phyloP scores from a whole-genome alignment of 2,888 invertebrate species.

The Polia nebulosa region DNA sequence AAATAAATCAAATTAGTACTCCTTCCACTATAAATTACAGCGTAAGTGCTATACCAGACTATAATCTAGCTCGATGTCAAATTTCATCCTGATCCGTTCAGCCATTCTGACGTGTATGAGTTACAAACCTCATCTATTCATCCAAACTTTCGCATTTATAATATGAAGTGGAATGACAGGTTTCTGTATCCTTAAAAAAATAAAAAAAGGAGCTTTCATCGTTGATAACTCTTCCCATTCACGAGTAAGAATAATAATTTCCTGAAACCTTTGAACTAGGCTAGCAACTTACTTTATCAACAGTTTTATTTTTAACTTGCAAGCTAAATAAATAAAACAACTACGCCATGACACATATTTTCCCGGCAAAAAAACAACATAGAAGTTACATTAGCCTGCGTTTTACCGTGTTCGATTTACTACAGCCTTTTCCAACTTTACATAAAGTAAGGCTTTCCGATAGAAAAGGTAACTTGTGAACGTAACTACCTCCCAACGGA shows the following conservation, averaged over 20 bases:
- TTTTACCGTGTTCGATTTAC: slow-evolving; percentile 25
- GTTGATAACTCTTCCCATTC: not conserved
- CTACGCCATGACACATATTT: slow-evolving; percentile 30
- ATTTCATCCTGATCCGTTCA: not conserved
- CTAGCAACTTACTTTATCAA: slow-evolving; percentile 8
- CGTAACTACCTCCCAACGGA: slow-evolving; percentile 20
- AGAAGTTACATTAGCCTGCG: slow-evolving; percentile 30
- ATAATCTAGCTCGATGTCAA: too few relatives aligned
- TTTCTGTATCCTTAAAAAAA: too few relatives aligned
- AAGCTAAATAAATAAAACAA: slow-evolving; percentile 11
- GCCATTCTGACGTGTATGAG: not conserved
- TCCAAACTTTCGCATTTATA: too few relatives aligned
- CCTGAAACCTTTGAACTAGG: not conserved
- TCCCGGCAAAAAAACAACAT: slow-evolving; percentile 28
- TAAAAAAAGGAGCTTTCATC: too few relatives aligned
- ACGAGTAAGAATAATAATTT: not conserved
- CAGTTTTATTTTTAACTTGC: slow-evolving; percentile 22
- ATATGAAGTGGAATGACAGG: too few relatives aligned
- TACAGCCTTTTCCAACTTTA: slow-evolving; percentile 12
- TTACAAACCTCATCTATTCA: not conserved
- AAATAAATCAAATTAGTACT: too few relatives aligned
- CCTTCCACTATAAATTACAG: too few relatives aligned
- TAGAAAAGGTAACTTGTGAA: slow-evolving; percentile 19
- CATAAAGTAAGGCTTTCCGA: slow-evolving; percentile 9
- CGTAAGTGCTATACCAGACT: too few relatives aligned